Evolutionary conservation across 2,113 vertebrate genomes (phyloP).

Genomic region (Amphilophus citrinellus): DNA sequence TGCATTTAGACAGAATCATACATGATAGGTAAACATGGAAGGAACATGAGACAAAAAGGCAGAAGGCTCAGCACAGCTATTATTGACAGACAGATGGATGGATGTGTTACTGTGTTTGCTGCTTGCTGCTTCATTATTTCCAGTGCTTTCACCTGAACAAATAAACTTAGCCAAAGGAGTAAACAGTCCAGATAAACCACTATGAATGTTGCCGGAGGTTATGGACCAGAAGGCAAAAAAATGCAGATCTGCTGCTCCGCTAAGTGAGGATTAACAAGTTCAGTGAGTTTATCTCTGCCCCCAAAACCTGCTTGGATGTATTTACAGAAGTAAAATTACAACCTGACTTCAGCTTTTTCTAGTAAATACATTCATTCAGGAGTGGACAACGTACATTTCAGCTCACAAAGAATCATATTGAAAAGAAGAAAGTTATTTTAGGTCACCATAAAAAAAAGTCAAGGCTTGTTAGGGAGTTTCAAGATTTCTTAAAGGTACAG

Average conservation of each 20-base stretch:
- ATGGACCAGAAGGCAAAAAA: background rate
- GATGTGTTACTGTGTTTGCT: background rate
- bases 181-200: constrained; percentile 23
- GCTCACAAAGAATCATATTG: background rate
- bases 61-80: background rate
- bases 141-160: constrained; percentile 18
- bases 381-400: background rate
- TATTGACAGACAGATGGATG: background rate
- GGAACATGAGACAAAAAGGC: background rate
- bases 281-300: background rate
- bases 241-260: background rate
- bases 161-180: background rate
- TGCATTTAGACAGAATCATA: background rate
- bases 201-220: background rate
- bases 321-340: background rate
- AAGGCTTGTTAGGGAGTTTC: background rate
- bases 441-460: background rate
- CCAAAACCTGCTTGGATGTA: background rate
- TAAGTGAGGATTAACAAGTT: constrained; percentile 2
- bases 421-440: background rate
- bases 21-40: background rate
- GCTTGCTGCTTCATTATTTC: background rate
- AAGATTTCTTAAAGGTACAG: background rate
- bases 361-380: background rate
- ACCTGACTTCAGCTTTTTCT: background rate